These are phyloP conservation scores for Mellilla xanthometata DNA, from an alignment of 2,888 invertebrate genomes.

Conservation along the genomic window DNA sequence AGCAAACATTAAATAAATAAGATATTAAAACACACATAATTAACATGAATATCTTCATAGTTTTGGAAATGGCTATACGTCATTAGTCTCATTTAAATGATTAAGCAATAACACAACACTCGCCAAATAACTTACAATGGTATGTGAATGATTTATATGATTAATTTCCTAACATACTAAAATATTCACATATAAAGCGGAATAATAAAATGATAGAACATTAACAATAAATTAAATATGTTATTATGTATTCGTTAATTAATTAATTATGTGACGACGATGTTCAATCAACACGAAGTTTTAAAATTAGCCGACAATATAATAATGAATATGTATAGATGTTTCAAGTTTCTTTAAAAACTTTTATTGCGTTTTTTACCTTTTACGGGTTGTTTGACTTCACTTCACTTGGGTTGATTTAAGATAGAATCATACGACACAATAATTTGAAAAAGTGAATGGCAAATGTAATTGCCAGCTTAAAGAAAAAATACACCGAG, in stretches of 20 bases:
- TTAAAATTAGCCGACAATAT: slow-evolving; percentile 67
- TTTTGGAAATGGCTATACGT: slow-evolving; percentile 47
- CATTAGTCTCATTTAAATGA: slow-evolving; percentile 70
- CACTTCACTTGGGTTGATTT: too few species aligned
- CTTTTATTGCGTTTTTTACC: too few species aligned
- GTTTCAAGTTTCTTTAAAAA: slow-evolving; percentile 38
- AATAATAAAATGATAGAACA: slow-evolving; percentile 61
- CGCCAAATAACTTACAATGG: slow-evolving; percentile 54
- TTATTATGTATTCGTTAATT: slow-evolving; percentile 68
- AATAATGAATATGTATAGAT: slow-evolving; percentile 63
- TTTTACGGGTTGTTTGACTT: too few species aligned
- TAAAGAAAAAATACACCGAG: too few species aligned
- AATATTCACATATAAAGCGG: slow-evolving; percentile 53
- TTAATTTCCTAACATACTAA: slow-evolving; percentile 56
- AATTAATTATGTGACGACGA: slow-evolving; percentile 71
- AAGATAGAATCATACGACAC: too few species aligned
- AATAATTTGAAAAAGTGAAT: too few species aligned
- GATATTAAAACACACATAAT: slow-evolving; percentile 44
- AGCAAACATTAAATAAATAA: slow-evolving; percentile 13
- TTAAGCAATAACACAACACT: slow-evolving; percentile 61
- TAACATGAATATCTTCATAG: slow-evolving; percentile 38
- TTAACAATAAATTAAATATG: slow-evolving; percentile 61
- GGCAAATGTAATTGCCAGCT: too few species aligned
- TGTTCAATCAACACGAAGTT: slow-evolving; percentile 67
- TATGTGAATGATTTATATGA: slow-evolving; percentile 62